Percentiles rank a stretch among this genome's conserved stretches.
phyloP scores from a whole-genome alignment of 2,888 invertebrate species.

The Caenorhabditis sp. region DNA sequence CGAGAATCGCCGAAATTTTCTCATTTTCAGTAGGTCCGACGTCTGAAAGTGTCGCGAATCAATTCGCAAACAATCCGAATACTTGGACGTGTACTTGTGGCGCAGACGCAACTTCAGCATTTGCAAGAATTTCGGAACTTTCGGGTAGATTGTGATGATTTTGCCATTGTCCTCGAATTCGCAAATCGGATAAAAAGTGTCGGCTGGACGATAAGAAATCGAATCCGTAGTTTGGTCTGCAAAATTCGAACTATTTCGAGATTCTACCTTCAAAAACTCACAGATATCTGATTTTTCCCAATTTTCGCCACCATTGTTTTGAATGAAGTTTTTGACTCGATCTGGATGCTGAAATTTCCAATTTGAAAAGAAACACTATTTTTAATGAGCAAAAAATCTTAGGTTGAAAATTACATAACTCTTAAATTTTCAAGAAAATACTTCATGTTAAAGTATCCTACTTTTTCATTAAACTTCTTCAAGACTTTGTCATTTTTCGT shows the following conservation, averaged over 20 bases:
- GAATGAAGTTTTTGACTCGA: background rate
- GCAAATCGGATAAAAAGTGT: slow-evolving; percentile 19
- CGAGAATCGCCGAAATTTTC: background rate
- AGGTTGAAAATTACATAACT: too few species aligned
- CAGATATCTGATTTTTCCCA: background rate
- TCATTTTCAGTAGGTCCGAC: background rate
- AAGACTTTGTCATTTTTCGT: background rate
- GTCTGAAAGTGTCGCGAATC: background rate
- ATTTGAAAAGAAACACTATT: too few species aligned
- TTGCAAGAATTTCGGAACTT: slow-evolving; percentile 8
- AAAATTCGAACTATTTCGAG: background rate
- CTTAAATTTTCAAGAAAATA: too few species aligned
- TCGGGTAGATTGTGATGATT: slow-evolving; percentile 24
- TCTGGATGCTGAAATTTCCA: background rate
- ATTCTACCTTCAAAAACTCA: too few species aligned
- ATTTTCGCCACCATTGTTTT: background rate
- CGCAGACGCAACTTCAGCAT: slow-evolving; percentile 20
- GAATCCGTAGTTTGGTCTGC: background rate
- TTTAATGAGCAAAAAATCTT: too few species aligned
- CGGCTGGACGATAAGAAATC: background rate
- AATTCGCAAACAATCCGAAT: background rate
- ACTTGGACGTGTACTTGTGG: slow-evolving; percentile 5
- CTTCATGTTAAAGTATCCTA: too few species aligned
- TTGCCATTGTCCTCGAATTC: slow-evolving; percentile 14
- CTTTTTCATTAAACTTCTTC: background rate